phyloP scores from a whole-genome alignment of 2,113 vertebrate genomes.

The Serinus canaria region DNA sequence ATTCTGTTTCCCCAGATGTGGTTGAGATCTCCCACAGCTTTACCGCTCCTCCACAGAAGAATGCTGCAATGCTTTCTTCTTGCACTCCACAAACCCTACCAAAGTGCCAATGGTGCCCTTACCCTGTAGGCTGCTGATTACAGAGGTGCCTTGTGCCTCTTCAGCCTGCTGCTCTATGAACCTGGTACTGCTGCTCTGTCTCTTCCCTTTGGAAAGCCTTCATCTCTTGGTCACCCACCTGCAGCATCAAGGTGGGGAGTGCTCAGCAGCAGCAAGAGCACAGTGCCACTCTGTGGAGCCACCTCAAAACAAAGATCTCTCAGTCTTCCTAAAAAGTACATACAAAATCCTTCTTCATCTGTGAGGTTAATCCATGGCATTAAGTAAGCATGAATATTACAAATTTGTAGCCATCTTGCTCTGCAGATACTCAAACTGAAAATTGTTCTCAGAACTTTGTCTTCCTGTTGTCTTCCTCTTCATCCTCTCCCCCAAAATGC shows the following conservation, averaged over 20 bases:
- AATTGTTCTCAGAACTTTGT: not conserved
- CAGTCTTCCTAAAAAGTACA: not conserved
- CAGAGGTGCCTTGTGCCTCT: not conserved
- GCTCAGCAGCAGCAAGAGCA: not conserved
- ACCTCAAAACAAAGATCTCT: not conserved
- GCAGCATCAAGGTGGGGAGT: fast-evolving
- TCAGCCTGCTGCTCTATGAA: not conserved
- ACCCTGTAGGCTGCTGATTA: no score
- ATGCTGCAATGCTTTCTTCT: not conserved
- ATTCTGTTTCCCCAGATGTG: not conserved
- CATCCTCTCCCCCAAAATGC: not conserved
- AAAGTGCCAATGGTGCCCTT: not conserved
- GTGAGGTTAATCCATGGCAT: fast-evolving
- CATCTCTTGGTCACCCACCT: not conserved
- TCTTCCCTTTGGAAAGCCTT: not conserved
- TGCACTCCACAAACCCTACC: not conserved
- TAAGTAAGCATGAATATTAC: not conserved
- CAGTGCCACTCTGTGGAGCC: not conserved
- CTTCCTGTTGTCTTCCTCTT: constrained; percentile 2
- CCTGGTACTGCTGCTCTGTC: not conserved
- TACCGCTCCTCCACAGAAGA: not conserved
- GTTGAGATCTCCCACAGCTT: not conserved
- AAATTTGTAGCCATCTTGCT: not conserved
- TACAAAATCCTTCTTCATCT: not conserved
- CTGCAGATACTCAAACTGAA: not conserved